Percentiles rank a stretch among this genome's conserved stretches.
Conservation (phyloP, 1,140 invertebrate species). For the Drosophila seguyi region DNA sequence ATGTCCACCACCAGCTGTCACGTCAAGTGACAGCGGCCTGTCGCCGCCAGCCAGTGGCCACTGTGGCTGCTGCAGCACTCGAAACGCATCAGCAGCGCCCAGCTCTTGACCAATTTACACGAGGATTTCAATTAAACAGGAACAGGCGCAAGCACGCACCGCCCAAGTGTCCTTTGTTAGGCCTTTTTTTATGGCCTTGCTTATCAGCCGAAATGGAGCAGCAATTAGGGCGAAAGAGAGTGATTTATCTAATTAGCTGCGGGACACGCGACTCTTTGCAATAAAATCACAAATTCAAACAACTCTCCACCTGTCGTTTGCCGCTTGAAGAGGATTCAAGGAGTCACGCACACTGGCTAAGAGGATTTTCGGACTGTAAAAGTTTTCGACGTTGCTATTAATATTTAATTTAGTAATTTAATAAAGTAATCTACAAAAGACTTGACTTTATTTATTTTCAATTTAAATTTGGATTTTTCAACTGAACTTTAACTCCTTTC, state of each 20-base stretch:
- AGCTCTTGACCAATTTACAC: constrained; percentile 29
- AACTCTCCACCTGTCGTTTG: constrained; percentile 2
- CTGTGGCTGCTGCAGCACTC: constrained; percentile 28
- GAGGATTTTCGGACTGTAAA: neutral
- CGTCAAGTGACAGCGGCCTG: constrained; percentile 55
- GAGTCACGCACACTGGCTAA: constrained; percentile 8
- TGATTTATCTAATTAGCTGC: constrained; percentile 68
- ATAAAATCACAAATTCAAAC: constrained; percentile 3
- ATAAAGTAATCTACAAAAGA: neutral
- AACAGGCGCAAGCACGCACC: neutral
- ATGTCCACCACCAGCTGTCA: constrained; percentile 43
- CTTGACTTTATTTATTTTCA: constrained; percentile 2
- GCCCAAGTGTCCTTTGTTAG: constrained; percentile 38
- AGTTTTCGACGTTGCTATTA: neutral
- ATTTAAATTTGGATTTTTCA: neutral
- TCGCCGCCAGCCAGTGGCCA: constrained; percentile 24
- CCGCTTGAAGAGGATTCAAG: neutral
- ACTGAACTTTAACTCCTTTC: neutral
- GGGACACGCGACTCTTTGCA: constrained; percentile 11
- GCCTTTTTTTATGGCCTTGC: constrained; percentile 52
- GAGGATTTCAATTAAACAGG: constrained; percentile 72
- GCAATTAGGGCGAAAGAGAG: constrained; percentile 39
- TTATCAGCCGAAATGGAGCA: constrained; percentile 60
- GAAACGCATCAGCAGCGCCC: constrained; percentile 18
- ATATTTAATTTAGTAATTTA: constrained; percentile 8